Evolutionary conservation across 1,140 invertebrate genomes (phyloP).

Genomic region (Papilio polytes): DNA sequence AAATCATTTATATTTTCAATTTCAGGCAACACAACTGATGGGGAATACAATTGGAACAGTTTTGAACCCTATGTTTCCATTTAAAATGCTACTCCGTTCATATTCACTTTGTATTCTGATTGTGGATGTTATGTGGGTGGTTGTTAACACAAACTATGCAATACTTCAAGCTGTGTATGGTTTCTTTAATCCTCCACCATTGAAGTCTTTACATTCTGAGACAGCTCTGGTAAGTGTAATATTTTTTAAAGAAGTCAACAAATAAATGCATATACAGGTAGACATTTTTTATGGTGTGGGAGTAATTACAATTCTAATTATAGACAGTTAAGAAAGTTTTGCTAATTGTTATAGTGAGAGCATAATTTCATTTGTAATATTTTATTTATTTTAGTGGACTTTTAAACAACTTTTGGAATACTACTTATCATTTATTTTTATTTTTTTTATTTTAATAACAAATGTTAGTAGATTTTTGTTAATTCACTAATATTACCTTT

Average conservation of each 20-base stretch:
- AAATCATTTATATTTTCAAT: constrained; percentile 44
- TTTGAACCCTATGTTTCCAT: constrained; percentile 71
- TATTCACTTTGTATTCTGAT: constrained; percentile 84
- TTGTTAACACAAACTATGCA: constrained; percentile 83
- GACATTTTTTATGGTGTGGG: too few relatives aligned
- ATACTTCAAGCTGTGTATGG: constrained; percentile 83
- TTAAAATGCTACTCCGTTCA: constrained; percentile 83
- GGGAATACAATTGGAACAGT: constrained; percentile 54
- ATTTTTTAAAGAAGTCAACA: background rate
- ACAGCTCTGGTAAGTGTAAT: constrained; percentile 85
- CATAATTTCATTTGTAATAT: too few relatives aligned
- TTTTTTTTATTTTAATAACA: too few relatives aligned
- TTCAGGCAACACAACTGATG: constrained; percentile 56
- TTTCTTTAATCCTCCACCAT: constrained; percentile 82
- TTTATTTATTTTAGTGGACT: too few relatives aligned
- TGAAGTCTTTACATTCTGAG: constrained; percentile 85
- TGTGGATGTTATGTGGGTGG: constrained; percentile 83
- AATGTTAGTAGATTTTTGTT: too few relatives aligned
- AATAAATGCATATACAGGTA: background rate
- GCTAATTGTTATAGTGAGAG: too few relatives aligned
- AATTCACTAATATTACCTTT: too few relatives aligned
- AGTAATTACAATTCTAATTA: too few relatives aligned
- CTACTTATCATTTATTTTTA: too few relatives aligned
- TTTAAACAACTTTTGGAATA: too few relatives aligned
- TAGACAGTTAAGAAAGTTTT: too few relatives aligned